phyloP scores from a whole-genome alignment of 2,797 vertebrate genomes.

The Coregonus ussuriensis region DNA sequence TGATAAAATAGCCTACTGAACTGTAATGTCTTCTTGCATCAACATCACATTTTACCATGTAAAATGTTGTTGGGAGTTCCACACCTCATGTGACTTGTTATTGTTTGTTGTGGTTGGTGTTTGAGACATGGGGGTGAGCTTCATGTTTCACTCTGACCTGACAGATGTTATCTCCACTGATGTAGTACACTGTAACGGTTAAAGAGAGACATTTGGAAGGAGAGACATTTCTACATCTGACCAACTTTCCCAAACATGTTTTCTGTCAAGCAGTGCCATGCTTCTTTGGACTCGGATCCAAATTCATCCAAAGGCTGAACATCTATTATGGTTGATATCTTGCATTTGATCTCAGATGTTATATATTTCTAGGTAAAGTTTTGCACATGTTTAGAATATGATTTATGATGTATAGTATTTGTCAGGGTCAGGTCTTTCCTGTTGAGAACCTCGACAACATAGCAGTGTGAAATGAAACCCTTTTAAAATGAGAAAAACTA shows the following conservation, averaged over 20 bases:
- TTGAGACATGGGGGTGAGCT: background rate
- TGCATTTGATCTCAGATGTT: background rate
- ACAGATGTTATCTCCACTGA: constrained; percentile 4
- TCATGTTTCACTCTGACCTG: background rate
- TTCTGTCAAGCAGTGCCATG: background rate
- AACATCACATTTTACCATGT: background rate
- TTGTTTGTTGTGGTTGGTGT: background rate
- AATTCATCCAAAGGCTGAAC: background rate
- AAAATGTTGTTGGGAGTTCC: background rate
- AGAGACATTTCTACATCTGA: background rate
- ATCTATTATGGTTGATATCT: background rate
- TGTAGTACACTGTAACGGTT: background rate
- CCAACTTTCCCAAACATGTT: background rate
- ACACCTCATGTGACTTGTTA: background rate
- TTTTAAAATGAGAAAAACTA: background rate
- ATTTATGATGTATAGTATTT: background rate
- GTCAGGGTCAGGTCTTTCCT: background rate
- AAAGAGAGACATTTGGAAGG: background rate
- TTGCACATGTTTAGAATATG: background rate
- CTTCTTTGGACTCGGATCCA: background rate
- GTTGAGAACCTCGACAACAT: background rate
- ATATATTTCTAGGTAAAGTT: background rate
- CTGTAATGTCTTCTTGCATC: background rate
- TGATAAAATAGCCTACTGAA: background rate
- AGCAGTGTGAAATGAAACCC: background rate